These are phyloP conservation scores for Micronycteris hirsuta DNA, from an alignment of 2,113 vertebrate genomes.

Conservation along the genomic window DNA sequence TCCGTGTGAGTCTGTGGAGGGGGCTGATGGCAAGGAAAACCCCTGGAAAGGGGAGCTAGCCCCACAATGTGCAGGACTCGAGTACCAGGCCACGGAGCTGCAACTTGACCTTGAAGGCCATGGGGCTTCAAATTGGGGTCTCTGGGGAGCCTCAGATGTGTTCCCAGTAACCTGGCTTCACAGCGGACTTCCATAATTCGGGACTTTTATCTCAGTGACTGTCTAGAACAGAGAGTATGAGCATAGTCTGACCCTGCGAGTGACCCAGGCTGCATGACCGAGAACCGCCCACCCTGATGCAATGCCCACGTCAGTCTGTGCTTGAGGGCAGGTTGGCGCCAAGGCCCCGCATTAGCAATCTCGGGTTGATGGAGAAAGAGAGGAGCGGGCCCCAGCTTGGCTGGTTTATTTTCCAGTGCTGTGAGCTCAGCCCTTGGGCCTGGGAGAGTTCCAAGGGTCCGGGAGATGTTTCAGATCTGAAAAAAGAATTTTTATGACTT, in stretches of 20 bases:
- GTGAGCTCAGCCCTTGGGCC: background rate
- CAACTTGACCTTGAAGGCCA: background rate
- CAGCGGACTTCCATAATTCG: background rate
- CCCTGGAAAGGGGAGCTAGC: background rate
- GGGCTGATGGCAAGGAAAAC: background rate
- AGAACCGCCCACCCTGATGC: background rate
- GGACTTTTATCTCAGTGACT: background rate
- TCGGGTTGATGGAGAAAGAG: background rate
- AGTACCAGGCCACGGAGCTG: background rate
- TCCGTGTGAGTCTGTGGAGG: background rate
- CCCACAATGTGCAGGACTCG: rapidly evolving
- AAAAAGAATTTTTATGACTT: background rate
- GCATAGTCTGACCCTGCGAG: background rate
- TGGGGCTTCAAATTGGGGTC: background rate
- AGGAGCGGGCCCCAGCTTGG: background rate
- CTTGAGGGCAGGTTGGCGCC: background rate
- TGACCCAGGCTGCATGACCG: background rate
- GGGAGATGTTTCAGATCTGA: background rate
- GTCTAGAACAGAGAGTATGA: background rate
- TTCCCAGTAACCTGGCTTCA: background rate
- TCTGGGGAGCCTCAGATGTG: background rate
- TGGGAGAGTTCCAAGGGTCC: background rate
- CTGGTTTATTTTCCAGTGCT: background rate
- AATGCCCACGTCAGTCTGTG: rapidly evolving
- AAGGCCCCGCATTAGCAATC: background rate